Base-by-base conservation (phyloP, 2,888 invertebrate genomes). In the Ctenicera cuprea region DNA sequence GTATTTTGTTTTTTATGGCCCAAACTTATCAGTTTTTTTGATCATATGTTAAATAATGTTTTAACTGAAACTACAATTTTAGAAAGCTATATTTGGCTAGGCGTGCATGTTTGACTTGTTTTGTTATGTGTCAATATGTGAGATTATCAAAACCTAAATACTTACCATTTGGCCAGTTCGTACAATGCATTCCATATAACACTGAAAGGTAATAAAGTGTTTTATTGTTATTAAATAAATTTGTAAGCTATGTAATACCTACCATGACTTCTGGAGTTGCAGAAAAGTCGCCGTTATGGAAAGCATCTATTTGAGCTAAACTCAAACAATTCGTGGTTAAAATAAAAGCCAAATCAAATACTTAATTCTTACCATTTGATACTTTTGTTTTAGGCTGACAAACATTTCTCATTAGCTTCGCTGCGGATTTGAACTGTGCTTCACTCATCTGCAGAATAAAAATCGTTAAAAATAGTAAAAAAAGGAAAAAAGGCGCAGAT, bases 381-480 rank as follows among this genome's bases (percentile, higher is more conserved):
- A 86, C 88, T 77, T 90, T 89, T 72, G 88, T 89, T 85, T 92
- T 93, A 0, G 91, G 90, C 72, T 89, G 87, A 76, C 93, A 93
- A 0, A 90, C 86, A 80, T 91, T 92, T 50, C 92, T 88, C 87
- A 92, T 89, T 81, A 90, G 87, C 82, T 89, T 90, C 0, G 89
- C 90, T 0, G 91, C 89, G 11, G 89, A 88, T 80, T 83, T 88
- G 82, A 93, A 87, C 85, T 93, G 93, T 70, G 91, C 91, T 76
- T 82, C 81, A 37, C 75, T 78, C 68, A 82, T 69, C 81, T 81
- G 68, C 18, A 74, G 73, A 26, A 26, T 26, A 26, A 26, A 26
- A 26, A 26, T 26, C n/a, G n/a, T 3, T 2, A 3, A 3, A 3
- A 26, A 26, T 3, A 26, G 2, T 26, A 3, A 26, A 26, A 5